These are phyloP conservation scores for Nomada fabriciana DNA, from an alignment of 2,888 invertebrate species.

Conservation along the genomic window DNA sequence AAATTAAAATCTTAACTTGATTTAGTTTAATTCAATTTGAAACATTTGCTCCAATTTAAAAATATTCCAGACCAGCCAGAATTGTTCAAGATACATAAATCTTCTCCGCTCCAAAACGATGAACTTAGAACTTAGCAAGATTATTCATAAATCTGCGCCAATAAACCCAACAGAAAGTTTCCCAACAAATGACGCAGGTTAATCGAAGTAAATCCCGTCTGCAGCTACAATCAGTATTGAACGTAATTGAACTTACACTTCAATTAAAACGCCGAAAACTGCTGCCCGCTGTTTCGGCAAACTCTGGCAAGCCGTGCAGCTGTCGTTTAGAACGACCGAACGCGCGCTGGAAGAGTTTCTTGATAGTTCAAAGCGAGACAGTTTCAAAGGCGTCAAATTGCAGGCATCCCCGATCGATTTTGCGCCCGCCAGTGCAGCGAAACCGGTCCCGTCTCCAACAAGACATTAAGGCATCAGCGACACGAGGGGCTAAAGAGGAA, in stretches of 20 bases:
- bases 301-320: conserved; percentile 10
- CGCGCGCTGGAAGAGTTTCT: conserved; percentile 7
- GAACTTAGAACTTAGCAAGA: neutral
- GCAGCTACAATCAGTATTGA: neutral
- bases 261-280: neutral
- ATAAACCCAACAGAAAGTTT: neutral
- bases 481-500: conserved; percentile 36
- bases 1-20: too few species aligned
- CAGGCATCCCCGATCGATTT: conserved; percentile 43
- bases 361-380: conserved; percentile 1
- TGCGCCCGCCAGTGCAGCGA: conserved; percentile 13
- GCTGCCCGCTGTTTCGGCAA: neutral
- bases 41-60: too few species aligned
- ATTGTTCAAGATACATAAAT: neutral
- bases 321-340: conserved; percentile 1
- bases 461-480: conserved; percentile 34
- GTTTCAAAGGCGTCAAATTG: conserved; percentile 31
- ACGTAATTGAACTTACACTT: neutral
- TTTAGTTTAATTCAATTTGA: too few species aligned
- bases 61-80: too few species aligned
- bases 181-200: too few species aligned
- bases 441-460: conserved; percentile 55
- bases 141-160: neutral
- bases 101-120: neutral
- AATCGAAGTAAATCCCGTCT: neutral